These are phyloP conservation scores for Euthynnus affinis DNA, from an alignment of 2,797 vertebrate genomes.

Conservation along the genomic window DNA sequence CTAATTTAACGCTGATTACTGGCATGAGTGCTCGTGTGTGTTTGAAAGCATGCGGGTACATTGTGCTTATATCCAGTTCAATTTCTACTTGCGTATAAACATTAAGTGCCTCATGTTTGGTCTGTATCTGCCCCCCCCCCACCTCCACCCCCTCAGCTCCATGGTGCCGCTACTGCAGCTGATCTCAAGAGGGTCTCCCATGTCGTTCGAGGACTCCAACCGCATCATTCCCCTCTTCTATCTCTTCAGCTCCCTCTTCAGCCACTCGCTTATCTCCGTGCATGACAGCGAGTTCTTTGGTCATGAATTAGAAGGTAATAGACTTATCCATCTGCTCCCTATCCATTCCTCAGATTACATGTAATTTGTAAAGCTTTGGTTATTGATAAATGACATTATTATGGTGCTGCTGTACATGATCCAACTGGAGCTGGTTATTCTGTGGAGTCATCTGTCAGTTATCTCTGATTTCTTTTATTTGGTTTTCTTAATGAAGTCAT, in stretches of 20 bases:
- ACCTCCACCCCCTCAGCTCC: constrained; percentile 92
- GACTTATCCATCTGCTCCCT: neutral
- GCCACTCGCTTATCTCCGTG: constrained; percentile 98
- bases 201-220: constrained; percentile 96
- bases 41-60: neutral
- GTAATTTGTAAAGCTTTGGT: neutral
- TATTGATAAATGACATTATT: neutral
- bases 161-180: constrained; percentile 95
- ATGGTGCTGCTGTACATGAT: neutral
- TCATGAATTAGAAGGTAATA: constrained; percentile 90
- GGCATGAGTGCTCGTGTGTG: neutral
- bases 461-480: constrained; percentile 10
- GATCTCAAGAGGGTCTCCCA: constrained; percentile 96
- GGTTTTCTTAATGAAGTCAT: neutral
- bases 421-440: neutral
- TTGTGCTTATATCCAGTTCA: neutral
- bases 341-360: neutral
- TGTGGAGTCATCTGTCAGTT: neutral
- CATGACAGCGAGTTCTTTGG: constrained; percentile 99
- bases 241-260: constrained; percentile 98
- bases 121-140: constrained; percentile 13
- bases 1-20: neutral
- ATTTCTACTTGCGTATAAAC: constrained; percentile 7
- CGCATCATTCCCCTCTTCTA: constrained; percentile 99
- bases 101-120: neutral